Percentiles rank a stretch among this genome's conserved stretches.
phyloP scores from a whole-genome alignment of 2,888 invertebrate species.

The Xanthorhoe designata region DNA sequence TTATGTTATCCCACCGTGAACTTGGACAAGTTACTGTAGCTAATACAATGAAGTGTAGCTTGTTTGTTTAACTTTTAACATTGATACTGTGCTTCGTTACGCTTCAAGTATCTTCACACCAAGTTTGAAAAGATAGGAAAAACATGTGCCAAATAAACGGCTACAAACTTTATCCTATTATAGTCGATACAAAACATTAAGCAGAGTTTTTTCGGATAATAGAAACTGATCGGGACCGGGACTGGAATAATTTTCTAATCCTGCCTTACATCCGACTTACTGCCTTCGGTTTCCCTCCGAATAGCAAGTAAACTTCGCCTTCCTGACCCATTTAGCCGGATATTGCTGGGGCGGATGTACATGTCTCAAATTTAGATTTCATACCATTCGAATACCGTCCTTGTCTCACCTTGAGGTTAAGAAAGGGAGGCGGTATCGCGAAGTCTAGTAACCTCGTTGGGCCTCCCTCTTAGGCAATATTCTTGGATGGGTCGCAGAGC shows the following conservation, averaged over 20 bases:
- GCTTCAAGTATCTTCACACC: slow-evolving; percentile 1
- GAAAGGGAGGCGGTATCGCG: slow-evolving; percentile 52
- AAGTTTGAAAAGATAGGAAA: slow-evolving; percentile 1
- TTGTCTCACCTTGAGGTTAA: slow-evolving; percentile 54
- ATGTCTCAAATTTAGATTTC: slow-evolving; percentile 73
- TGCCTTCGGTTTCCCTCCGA: slow-evolving; percentile 31
- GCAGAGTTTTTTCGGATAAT: slow-evolving; percentile 17
- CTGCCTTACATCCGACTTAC: slow-evolving; percentile 26
- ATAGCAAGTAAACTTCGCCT: slow-evolving; percentile 78
- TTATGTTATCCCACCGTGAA: slow-evolving; percentile 51
- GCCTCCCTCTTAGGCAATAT: slow-evolving; percentile 40
- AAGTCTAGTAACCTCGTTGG: slow-evolving; percentile 71
- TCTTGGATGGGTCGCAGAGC: slow-evolving; percentile 68
- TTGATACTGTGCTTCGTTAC: slow-evolving; percentile 18
- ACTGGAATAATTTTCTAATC: slow-evolving; percentile 30
- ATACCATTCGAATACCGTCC: slow-evolving; percentile 62
- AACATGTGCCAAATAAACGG: background rate
- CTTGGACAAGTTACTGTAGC: slow-evolving; percentile 39
- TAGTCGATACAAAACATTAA: background rate
- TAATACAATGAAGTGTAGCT: slow-evolving; percentile 34
- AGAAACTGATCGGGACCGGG: slow-evolving; percentile 18
- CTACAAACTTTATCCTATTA: background rate
- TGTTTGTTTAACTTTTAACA: slow-evolving; percentile 18
- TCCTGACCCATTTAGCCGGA: slow-evolving; percentile 84
- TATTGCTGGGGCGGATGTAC: slow-evolving; percentile 72